Base-by-base conservation (phyloP, 2,797 vertebrate genomes). In the Cetoscarus ocellatus region DNA sequence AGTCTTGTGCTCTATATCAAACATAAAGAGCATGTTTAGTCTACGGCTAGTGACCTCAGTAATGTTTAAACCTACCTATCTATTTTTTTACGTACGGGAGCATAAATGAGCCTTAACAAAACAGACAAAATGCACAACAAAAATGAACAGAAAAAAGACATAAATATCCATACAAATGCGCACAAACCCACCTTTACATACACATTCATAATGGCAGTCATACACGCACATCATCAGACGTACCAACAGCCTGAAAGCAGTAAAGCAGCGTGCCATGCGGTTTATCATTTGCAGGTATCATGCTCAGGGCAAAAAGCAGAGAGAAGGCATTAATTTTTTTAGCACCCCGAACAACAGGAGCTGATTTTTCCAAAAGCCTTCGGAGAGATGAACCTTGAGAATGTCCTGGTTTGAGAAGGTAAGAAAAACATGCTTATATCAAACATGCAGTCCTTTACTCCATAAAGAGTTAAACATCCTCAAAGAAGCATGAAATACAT, bases 201-300 rank as follows among this genome's bases (percentile, higher is more conserved):
- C 35, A 59, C 40, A 38, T 19, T 75, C 42, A 69, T 57, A 45
- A 78, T 36, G 59, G 61, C 60, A 78, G 63, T 54, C 52, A 51
- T 3, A 75, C 54, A 66, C 57, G 7, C 61, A 40, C 56, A 57
- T 44, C 14, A 52, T 75, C 64, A 64, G 63, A 86, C 40, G 55
- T 76, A 57, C 44, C 62, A 65, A 52, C 53, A 76, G 79, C 80
- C 79, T 63, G 54, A 61, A 79, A 85, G 86, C 84, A 1, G 62
- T 15, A 61, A 62, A 83, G 80, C 81, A 61, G 77, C 70, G 55
- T 40, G 80, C 77, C 87, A 88, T 93, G 88, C 89, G 15, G 42
- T 6, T 44, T 48, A 1, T 67, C 71, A 53, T 61, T 43, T 61
- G 54, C 55, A 73, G 11, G 54, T 70, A 3, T 4, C 89, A 92